Percentiles rank a stretch among this genome's conserved stretches.
Conservation (phyloP, 2,113 vertebrate species). For the Cololabis saira region DNA sequence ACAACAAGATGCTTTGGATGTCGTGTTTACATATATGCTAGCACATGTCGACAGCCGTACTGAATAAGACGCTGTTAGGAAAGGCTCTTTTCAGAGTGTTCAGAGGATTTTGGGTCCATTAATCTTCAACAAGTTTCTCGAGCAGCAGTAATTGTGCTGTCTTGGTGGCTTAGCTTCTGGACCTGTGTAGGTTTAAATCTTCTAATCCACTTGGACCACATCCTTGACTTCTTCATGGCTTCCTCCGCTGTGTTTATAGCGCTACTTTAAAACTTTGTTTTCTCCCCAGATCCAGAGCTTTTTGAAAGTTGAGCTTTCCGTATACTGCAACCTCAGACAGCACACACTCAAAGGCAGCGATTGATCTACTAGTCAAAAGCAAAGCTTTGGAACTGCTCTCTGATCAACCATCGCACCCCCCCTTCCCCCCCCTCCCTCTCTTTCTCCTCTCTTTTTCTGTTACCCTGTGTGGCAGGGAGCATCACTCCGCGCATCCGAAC, state of each 20-base stretch:
- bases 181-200: slow-evolving; percentile 46
- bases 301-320: slow-evolving; percentile 81
- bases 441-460: slow-evolving; percentile 64
- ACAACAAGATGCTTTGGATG: no score
- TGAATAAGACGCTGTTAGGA: no score
- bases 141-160: slow-evolving; percentile 5
- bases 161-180: slow-evolving; percentile 19
- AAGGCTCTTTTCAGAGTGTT: no score
- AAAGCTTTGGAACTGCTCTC: slow-evolving; percentile 82
- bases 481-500: slow-evolving; percentile 98
- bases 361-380: slow-evolving; percentile 85
- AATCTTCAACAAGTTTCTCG: background rate
- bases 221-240: slow-evolving; percentile 60
- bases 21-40: no score
- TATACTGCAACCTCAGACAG: slow-evolving; percentile 81
- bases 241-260: slow-evolving; percentile 78
- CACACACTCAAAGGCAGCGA: slow-evolving; percentile 82
- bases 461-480: slow-evolving; percentile 89
- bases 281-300: slow-evolving; percentile 79
- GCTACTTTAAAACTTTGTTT: slow-evolving; percentile 84
- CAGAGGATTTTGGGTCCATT: no score
- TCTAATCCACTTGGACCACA: slow-evolving; percentile 69
- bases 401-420: slow-evolving; percentile 82
- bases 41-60: no score
- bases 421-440: slow-evolving; percentile 53